A percentile compares a stretch with the other conserved stretches of the same genome.
These are phyloP conservation scores for Sitta europaea DNA, from an alignment of 2,113 vertebrate genomes.

Conservation along the genomic window DNA sequence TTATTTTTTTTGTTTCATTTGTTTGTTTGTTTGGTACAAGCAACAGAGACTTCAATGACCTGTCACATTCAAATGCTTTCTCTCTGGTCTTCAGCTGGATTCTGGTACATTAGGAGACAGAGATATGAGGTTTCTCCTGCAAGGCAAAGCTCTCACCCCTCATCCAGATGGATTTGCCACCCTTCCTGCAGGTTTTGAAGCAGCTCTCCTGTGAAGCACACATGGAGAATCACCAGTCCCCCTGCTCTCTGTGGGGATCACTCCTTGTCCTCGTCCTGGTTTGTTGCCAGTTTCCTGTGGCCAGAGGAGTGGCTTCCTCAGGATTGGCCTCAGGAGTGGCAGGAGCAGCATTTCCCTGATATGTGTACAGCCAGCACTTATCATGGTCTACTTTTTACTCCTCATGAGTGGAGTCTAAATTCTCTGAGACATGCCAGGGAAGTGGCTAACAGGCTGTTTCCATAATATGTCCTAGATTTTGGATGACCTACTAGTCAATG, in stretches of 20 bases:
- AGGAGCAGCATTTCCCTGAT: not conserved
- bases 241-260: not conserved
- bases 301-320: not conserved
- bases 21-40: not conserved
- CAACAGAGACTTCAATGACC: not conserved
- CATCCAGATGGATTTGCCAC: not conserved
- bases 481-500: not conserved
- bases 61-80: rapidly evolving
- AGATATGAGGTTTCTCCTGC: not conserved
- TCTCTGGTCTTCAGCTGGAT: not conserved
- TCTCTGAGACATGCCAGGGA: not conserved
- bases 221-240: not conserved
- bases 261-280: not conserved
- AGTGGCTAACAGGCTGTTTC: not conserved
- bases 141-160: not conserved
- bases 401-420: not conserved
- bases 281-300: not conserved
- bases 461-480: not conserved
- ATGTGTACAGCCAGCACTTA: not conserved
- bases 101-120: not conserved
- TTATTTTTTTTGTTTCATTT: not conserved
- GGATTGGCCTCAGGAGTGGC: not conserved
- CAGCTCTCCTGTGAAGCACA: not conserved
- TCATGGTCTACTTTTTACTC: not conserved
- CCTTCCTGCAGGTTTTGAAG: not conserved